Evolutionary conservation across 2,113 vertebrate species (phyloP).

Genomic region (Corythornis vintsioides): DNA sequence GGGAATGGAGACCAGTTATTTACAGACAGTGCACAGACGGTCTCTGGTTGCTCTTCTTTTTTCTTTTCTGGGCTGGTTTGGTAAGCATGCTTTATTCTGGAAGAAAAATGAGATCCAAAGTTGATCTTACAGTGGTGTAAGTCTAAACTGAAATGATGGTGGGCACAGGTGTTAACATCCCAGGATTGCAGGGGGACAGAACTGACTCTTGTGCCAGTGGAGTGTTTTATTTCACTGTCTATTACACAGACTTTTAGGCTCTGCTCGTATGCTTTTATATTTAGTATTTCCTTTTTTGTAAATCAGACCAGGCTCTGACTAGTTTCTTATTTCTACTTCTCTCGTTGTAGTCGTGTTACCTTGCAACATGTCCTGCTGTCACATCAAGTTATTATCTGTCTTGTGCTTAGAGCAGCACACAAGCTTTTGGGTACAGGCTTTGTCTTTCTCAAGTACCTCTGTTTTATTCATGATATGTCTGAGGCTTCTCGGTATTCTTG

Average conservation of each 20-base stretch:
- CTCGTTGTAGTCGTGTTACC: neutral
- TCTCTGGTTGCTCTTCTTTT: slow-evolving; percentile 77
- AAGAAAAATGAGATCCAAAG: neutral
- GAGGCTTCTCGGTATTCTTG: rapidly evolving
- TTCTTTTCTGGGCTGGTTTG: slow-evolving; percentile 80
- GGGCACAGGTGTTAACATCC: too few relatives aligned
- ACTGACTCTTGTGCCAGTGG: neutral
- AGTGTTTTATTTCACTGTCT: neutral
- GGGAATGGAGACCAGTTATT: slow-evolving; percentile 75
- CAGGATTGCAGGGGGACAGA: too few relatives aligned
- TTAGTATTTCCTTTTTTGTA: neutral
- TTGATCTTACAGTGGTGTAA: too few relatives aligned
- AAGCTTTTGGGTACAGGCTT: neutral
- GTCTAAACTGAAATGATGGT: neutral
- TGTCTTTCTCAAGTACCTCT: neutral
- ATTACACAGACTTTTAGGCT: neutral
- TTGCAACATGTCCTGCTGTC: neutral
- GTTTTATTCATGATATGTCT: neutral
- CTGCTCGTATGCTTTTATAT: neutral
- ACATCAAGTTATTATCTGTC: rapidly evolving
- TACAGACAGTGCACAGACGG: slow-evolving; percentile 76
- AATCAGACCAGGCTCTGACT: neutral
- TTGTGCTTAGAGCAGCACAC: rapidly evolving
- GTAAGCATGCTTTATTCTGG: slow-evolving; percentile 60
- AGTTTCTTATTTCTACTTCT: neutral